Evolutionary conservation across 2,113 vertebrate genomes (phyloP).

Genomic region (Potamarius usumacintae): DNA sequence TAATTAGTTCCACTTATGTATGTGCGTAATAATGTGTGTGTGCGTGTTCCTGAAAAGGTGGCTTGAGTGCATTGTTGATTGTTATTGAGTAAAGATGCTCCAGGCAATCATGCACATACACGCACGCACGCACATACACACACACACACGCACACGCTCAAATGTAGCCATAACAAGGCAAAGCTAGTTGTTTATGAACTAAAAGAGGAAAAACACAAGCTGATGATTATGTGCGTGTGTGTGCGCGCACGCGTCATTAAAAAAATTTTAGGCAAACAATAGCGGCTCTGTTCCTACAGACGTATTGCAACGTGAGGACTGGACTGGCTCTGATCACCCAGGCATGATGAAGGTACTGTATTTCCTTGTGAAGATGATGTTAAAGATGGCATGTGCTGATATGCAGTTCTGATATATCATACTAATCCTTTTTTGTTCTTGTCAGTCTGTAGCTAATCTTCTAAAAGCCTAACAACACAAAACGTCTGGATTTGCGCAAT

Average conservation of each 20-base stretch:
- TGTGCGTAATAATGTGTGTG: neutral
- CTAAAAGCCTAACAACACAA: neutral
- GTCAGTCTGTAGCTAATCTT: too few relatives aligned
- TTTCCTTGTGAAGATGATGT: neutral
- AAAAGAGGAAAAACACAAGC: slow-evolving; percentile 4
- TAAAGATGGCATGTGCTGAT: neutral
- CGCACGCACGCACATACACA: neutral
- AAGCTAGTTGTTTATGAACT: slow-evolving; percentile 1
- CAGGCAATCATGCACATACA: neutral
- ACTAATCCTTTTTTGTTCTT: neutral
- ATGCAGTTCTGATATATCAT: neutral
- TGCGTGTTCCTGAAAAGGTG: slow-evolving; percentile 2
- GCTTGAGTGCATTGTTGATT: slow-evolving; percentile 14
- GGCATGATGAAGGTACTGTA: neutral
- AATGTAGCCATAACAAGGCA: neutral
- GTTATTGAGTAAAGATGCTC: slow-evolving; percentile 27
- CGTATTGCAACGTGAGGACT: neutral
- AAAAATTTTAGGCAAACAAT: slow-evolving; percentile 34
- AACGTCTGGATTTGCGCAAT: too few relatives aligned
- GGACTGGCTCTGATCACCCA: neutral
- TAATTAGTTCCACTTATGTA: neutral
- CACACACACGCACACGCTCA: slow-evolving; percentile 2
- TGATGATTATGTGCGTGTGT: neutral
- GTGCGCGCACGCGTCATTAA: slow-evolving; percentile 15
- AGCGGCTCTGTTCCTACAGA: slow-evolving; percentile 40